phyloP scores from a whole-genome alignment of 1,140 invertebrate species.

The Hyles euphorbiae region DNA sequence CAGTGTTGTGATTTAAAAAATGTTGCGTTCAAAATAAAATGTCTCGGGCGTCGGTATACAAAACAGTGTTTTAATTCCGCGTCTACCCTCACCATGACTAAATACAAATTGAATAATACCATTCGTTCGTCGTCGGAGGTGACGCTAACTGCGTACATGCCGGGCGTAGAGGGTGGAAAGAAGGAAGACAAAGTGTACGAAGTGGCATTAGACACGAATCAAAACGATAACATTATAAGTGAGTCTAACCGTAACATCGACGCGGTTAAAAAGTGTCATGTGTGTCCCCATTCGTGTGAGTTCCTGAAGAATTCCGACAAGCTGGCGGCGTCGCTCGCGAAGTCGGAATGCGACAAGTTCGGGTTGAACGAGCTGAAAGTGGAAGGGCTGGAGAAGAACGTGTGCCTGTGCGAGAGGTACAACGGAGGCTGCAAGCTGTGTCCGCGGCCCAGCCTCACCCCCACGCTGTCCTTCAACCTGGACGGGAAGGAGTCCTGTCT shows the following conservation, averaged over 20 bases:
- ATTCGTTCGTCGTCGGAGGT: slow-evolving; percentile 60
- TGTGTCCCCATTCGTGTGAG: slow-evolving; percentile 48
- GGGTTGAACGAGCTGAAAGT: slow-evolving; percentile 59
- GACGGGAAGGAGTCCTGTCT: slow-evolving; percentile 42
- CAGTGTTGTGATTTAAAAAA: slow-evolving; percentile 17
- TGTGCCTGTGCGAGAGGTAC: slow-evolving; percentile 61
- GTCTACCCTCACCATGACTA: slow-evolving; percentile 52
- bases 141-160: slow-evolving; percentile 67
- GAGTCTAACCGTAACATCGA: slow-evolving; percentile 41
- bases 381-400: slow-evolving; percentile 47
- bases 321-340: slow-evolving; percentile 45
- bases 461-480: slow-evolving; percentile 33
- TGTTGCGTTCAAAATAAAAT: slow-evolving; percentile 32
- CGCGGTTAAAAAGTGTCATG: slow-evolving; percentile 31
- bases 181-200: slow-evolving; percentile 33
- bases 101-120: slow-evolving; percentile 69
- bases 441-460: slow-evolving; percentile 43
- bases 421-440: slow-evolving; percentile 64
- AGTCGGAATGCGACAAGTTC: slow-evolving; percentile 44
- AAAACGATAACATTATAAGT: slow-evolving; percentile 38
- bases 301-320: slow-evolving; percentile 39
- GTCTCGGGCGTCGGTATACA: slow-evolving; percentile 47
- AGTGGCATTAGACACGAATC: slow-evolving; percentile 34
- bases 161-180: slow-evolving; percentile 33
- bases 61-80: slow-evolving; percentile 40